Evolutionary conservation across 2,797 vertebrate species (phyloP).

Genomic region (Enteromius thamalakanensis): DNA sequence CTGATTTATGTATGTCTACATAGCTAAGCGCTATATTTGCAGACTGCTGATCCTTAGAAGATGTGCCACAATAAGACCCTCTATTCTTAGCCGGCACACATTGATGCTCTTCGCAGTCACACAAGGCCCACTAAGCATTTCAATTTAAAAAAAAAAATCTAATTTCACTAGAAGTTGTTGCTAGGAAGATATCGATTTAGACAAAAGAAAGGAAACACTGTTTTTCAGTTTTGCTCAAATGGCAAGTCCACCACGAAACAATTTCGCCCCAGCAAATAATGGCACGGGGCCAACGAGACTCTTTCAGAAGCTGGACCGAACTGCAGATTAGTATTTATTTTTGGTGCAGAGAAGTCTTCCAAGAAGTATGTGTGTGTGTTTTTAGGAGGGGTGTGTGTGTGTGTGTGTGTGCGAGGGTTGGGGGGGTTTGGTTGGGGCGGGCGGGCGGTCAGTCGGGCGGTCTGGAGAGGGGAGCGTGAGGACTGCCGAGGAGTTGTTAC

Average conservation of each 20-base stretch:
- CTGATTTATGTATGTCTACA: conserved; percentile 53
- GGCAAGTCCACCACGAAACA: conserved; percentile 54
- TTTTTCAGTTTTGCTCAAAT: conserved; percentile 36
- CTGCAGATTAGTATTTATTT: conserved; percentile 81
- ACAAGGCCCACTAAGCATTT: not conserved
- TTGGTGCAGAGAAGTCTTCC: conserved; percentile 78
- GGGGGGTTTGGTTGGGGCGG: conserved; percentile 49
- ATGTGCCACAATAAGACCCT: conserved; percentile 37
- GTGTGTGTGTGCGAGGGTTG: conserved; percentile 37
- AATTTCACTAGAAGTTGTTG: not conserved
- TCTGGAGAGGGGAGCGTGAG: conserved; percentile 64
- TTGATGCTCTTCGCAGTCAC: conserved; percentile 22
- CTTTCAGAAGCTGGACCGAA: conserved; percentile 74
- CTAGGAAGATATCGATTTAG: not conserved
- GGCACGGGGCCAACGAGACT: conserved; percentile 73
- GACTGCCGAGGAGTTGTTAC: conserved; percentile 64
- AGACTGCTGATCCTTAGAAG: conserved; percentile 48
- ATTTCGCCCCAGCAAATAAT: conserved; percentile 64
- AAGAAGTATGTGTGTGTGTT: conserved; percentile 70
- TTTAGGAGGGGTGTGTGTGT: conserved; percentile 54
- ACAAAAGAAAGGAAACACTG: not conserved
- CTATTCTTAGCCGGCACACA: conserved; percentile 20
- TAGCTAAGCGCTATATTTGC: conserved; percentile 43
- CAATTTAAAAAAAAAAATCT: not conserved
- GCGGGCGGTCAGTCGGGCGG: conserved; percentile 63